Conservation (phyloP, 2,113 vertebrate species). For the Desmodus rotundus region DNA sequence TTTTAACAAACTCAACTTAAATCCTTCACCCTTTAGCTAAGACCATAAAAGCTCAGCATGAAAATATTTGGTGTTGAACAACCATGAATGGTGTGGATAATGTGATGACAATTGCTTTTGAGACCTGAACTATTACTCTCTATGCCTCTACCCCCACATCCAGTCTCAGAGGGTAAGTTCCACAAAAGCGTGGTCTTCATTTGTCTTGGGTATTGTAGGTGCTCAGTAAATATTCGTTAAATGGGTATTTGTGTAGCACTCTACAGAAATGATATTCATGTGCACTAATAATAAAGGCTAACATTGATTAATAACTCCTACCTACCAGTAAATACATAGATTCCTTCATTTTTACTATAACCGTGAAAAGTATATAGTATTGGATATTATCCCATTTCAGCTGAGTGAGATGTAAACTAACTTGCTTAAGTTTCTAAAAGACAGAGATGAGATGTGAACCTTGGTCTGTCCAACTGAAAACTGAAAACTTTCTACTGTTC, state of each 20-base stretch:
- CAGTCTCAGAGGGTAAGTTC: neutral
- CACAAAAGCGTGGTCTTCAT: neutral
- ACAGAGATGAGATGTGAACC: neutral
- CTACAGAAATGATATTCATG: neutral
- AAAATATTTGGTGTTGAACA: neutral
- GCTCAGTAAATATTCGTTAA: neutral
- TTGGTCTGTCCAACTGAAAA: constrained; percentile 10
- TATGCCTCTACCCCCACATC: neutral
- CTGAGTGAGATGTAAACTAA: neutral
- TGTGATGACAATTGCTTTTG: neutral
- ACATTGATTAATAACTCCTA: neutral
- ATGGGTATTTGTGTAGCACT: neutral
- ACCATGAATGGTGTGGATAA: neutral
- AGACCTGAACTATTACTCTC: neutral
- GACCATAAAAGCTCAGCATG: neutral
- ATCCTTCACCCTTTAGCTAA: neutral
- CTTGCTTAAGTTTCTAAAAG: neutral
- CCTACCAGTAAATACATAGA: neutral
- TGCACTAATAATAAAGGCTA: constrained; percentile 30
- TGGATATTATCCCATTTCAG: neutral
- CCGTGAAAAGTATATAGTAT: neutral
- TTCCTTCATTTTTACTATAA: neutral
- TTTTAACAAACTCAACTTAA: neutral
- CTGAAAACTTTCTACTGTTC: neutral
- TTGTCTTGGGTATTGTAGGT: neutral